A percentile compares a stretch with the other conserved stretches of the same genome.
These are phyloP conservation scores for Antechinus stuartii DNA, from an alignment of 2,113 vertebrate genomes.

Conservation along the genomic window DNA sequence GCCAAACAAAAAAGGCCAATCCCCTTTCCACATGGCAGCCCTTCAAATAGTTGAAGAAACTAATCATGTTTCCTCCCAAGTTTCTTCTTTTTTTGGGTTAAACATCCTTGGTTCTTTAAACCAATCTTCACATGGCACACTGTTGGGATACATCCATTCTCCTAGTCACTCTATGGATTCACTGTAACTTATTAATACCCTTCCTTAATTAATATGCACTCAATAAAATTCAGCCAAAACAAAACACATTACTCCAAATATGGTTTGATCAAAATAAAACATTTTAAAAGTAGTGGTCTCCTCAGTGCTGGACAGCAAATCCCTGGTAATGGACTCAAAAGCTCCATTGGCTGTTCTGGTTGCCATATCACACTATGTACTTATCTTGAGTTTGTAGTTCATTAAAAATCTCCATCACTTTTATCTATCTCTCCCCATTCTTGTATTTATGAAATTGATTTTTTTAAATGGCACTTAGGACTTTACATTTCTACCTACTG, in stretches of 20 bases:
- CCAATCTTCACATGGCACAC: background rate
- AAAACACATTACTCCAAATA: background rate
- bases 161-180: background rate
- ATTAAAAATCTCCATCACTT: background rate
- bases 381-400: background rate
- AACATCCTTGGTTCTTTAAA: background rate
- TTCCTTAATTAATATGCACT: background rate
- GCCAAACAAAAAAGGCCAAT: background rate
- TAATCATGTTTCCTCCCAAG: background rate
- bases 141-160: background rate
- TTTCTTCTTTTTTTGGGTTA: background rate
- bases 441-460: background rate
- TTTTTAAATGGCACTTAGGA: too few relatives aligned
- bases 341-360: background rate
- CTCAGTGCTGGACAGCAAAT: background rate
- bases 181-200: background rate
- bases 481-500: too few relatives aligned
- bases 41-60: background rate
- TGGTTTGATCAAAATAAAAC: background rate
- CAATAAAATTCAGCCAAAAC: background rate
- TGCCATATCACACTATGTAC: background rate
- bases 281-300: background rate
- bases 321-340: background rate
- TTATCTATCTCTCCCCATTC: background rate
- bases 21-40: background rate